Conservation (phyloP, 2,888 invertebrate genomes). For the Ethmia dodecea region DNA sequence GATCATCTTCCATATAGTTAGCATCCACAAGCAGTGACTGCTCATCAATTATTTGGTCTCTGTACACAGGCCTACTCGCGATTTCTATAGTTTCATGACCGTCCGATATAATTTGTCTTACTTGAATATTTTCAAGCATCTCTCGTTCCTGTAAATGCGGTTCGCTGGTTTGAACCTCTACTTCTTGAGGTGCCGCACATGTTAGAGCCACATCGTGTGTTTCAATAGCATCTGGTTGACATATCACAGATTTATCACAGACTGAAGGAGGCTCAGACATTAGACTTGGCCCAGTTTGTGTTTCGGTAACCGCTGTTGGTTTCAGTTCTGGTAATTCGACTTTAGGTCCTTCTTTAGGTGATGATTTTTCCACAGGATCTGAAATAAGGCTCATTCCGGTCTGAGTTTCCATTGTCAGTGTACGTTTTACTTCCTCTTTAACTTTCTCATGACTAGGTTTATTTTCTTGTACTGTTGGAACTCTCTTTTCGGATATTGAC, state of each 20-base stretch:
- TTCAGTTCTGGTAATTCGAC: constrained; percentile 27
- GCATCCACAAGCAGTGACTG: constrained; percentile 85
- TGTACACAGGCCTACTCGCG: constrained; percentile 78
- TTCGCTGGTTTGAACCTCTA: constrained; percentile 80
- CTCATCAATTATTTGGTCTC: constrained; percentile 66
- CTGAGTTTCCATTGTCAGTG: constrained; percentile 15
- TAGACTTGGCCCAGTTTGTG: constrained; percentile 82
- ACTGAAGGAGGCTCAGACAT: constrained; percentile 58
- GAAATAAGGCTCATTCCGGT: constrained; percentile 18
- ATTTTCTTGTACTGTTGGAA: constrained; percentile 32
- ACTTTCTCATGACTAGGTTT: constrained; percentile 30
- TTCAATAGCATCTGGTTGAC: constrained; percentile 46
- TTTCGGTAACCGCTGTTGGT: constrained; percentile 68
- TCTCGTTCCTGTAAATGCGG: constrained; percentile 66
- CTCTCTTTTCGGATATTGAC: constrained; percentile 12
- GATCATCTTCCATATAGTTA: constrained; percentile 79
- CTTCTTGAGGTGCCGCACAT: constrained; percentile 74
- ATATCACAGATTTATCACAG: constrained; percentile 61
- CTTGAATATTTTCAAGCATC: constrained; percentile 80
- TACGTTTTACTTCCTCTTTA: constrained; percentile 17
- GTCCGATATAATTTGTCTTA: constrained; percentile 79
- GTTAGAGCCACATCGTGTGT: constrained; percentile 72
- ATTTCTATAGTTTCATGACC: constrained; percentile 85
- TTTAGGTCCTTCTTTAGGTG: constrained; percentile 2
- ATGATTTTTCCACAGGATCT: constrained; percentile 9